These are phyloP conservation scores for Campaea margaritaria DNA, from an alignment of 2,888 invertebrate genomes.

Conservation along the genomic window DNA sequence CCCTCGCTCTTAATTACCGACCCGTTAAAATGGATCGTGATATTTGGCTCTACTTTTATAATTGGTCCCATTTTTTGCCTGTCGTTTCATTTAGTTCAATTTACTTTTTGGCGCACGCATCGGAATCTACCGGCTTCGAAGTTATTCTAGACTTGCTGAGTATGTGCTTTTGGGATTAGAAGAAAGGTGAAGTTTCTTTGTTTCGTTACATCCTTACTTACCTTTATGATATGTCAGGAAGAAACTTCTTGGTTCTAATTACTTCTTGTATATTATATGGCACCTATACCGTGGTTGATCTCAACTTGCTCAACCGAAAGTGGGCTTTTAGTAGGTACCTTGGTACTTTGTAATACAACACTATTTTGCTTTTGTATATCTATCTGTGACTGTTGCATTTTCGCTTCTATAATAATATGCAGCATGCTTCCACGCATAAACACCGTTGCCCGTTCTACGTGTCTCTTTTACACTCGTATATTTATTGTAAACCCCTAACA, in stretches of 20 bases:
- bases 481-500: constrained; percentile 15
- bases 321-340: no score
- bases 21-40: constrained; percentile 15
- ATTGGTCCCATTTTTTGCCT: constrained; percentile 6
- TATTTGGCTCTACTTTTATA: constrained; percentile 10
- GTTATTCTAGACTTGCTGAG: no score
- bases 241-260: no score
- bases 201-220: no score
- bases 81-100: constrained; percentile 2
- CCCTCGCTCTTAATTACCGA: constrained; percentile 19
- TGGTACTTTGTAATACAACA: background rate
- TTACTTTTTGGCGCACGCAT: background rate
- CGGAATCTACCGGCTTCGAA: no score
- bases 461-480: constrained; percentile 13
- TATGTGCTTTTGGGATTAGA: no score
- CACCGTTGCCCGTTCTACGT: constrained; percentile 16
- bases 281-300: no score
- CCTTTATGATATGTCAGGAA: no score
- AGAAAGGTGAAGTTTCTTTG: no score
- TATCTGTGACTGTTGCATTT: background rate
- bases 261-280: no score
- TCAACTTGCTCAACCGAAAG: no score
- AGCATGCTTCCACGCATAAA: constrained; percentile 14
- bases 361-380: background rate
- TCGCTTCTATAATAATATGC: constrained; percentile 12